phyloP scores from a whole-genome alignment of 2,113 vertebrate genomes.

The Romanogobio albipinnatus region DNA sequence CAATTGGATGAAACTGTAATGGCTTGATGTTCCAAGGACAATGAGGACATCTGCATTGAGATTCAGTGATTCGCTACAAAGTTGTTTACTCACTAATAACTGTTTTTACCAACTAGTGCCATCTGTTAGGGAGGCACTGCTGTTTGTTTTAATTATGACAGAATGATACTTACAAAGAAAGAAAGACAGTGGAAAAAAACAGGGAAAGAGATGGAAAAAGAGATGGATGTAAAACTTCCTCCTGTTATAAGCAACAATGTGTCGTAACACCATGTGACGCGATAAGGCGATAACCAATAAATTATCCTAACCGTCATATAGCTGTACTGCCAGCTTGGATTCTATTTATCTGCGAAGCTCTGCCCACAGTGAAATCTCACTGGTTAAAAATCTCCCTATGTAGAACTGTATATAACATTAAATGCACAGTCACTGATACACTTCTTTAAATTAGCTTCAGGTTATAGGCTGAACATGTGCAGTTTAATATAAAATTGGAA shows the following conservation, averaged over 20 bases:
- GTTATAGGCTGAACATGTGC: background rate
- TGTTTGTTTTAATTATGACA: constrained; percentile 67
- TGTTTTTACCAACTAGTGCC: constrained; percentile 63
- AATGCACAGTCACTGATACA: background rate
- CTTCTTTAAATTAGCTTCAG: background rate
- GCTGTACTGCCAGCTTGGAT: too few relatives aligned
- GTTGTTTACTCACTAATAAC: constrained; percentile 67
- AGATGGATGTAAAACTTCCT: background rate
- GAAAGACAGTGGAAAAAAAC: background rate
- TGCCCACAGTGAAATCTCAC: background rate
- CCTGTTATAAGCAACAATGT: background rate
- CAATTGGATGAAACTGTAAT: background rate
- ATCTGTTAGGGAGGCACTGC: constrained; percentile 68
- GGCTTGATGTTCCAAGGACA: background rate
- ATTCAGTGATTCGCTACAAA: constrained; percentile 61
- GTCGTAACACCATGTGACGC: background rate
- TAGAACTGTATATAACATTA: background rate
- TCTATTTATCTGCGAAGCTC: background rate
- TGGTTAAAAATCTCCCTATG: background rate
- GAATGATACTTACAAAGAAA: constrained; percentile 60
- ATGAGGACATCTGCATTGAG: background rate
- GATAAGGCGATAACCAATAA: too few relatives aligned
- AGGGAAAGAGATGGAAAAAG: background rate
- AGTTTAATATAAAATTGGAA: too few relatives aligned
- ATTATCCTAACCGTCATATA: too few relatives aligned